phyloP scores from a whole-genome alignment of 1,140 invertebrate species.

The Zaprionus camerounensis region DNA sequence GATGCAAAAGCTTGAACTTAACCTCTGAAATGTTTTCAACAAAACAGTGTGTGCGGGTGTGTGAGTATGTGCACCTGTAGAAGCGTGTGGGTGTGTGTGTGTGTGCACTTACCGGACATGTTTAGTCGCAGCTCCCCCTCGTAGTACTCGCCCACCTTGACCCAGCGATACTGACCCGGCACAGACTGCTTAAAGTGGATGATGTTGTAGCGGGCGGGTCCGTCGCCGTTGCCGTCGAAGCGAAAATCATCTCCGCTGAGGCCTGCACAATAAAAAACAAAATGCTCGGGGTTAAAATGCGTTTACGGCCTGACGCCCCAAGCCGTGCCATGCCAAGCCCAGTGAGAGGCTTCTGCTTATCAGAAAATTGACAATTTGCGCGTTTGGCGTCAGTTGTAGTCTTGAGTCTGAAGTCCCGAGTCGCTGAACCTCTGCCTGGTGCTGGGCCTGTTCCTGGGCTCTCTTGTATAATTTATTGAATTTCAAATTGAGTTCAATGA shows the following conservation, averaged over 20 bases:
- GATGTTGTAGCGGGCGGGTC: conserved; percentile 96
- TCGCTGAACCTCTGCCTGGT: conserved; percentile 16
- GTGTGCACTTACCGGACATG: conserved; percentile 88
- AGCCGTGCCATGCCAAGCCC: not conserved
- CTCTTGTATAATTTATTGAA: conserved; percentile 81
- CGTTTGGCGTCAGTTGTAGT: conserved; percentile 52
- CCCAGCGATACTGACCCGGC: conserved; percentile 91
- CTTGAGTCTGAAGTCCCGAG: conserved; percentile 4
- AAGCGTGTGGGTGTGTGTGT: not conserved
- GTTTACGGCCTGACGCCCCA: conserved; percentile 59
- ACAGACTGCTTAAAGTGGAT: conserved; percentile 95
- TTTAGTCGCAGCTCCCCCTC: conserved; percentile 92
- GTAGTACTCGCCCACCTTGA: conserved; percentile 93
- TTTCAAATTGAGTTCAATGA: conserved; percentile 83
- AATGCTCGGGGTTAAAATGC: conserved; percentile 63
- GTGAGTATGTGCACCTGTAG: conserved; percentile 6
- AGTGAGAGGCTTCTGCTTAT: conserved; percentile 41
- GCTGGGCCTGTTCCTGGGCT: conserved; percentile 23
- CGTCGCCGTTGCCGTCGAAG: conserved; percentile 95
- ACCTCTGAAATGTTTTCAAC: conserved; percentile 86
- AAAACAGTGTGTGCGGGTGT: not conserved
- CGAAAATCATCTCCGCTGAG: conserved; percentile 95
- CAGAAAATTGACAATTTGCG: conserved; percentile 82
- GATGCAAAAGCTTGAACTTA: conserved; percentile 91
- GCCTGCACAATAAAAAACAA: conserved; percentile 85